Conservation (phyloP, 2,113 vertebrate genomes). For the Chamaea fasciata region DNA sequence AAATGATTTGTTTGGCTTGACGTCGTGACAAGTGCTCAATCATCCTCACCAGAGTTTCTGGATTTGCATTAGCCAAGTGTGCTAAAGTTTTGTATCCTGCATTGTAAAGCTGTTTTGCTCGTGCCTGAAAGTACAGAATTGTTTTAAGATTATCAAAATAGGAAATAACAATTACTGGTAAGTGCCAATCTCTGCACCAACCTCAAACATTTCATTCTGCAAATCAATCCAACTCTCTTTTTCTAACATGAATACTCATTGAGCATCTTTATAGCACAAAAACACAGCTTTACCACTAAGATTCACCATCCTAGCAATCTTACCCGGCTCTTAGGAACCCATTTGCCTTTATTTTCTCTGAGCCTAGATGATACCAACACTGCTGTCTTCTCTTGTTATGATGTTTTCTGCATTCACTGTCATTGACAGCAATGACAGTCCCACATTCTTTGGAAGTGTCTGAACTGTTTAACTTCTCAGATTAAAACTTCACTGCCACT, state of each 20-base stretch:
- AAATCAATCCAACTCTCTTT: neutral
- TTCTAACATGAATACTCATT: neutral
- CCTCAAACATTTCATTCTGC: neutral
- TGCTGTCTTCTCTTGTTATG: neutral
- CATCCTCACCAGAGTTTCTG: slow-evolving; percentile 71
- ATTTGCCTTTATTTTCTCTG: neutral
- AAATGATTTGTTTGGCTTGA: slow-evolving; percentile 87
- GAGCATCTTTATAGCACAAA: neutral
- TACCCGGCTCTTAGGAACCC: neutral
- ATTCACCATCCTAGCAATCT: neutral
- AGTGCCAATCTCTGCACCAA: neutral
- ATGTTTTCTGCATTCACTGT: neutral
- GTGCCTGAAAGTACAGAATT: slow-evolving; percentile 70
- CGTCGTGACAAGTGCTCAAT: slow-evolving; percentile 81
- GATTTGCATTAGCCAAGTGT: slow-evolving; percentile 87
- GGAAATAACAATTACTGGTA: neutral
- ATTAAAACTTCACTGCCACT: neutral
- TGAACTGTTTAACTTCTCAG: neutral
- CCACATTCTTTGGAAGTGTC: neutral
- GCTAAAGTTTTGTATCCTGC: slow-evolving; percentile 86
- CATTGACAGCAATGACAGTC: neutral
- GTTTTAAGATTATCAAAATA: neutral
- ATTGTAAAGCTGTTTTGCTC: slow-evolving; percentile 88
- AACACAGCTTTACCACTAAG: neutral
- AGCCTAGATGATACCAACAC: neutral